phyloP scores from a whole-genome alignment of 2,888 invertebrate genomes.

The Calephelis perditalis region DNA sequence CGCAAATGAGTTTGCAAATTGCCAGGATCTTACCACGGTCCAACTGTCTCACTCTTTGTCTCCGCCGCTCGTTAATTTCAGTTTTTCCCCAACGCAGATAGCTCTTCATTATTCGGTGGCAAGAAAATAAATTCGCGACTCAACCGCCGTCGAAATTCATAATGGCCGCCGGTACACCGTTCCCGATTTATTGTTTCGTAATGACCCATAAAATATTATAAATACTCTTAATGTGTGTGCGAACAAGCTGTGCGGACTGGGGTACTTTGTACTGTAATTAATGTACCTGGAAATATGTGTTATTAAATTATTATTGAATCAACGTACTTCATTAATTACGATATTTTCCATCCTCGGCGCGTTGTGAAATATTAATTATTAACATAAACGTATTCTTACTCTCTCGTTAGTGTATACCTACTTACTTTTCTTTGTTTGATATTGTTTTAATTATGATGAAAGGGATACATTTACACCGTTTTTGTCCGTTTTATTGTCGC shows the following conservation, averaged over 20 bases:
- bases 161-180: slow-evolving; percentile 41
- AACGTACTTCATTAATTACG: neutral
- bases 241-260: slow-evolving; percentile 21
- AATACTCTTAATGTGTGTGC: slow-evolving; percentile 37
- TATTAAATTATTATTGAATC: slow-evolving; percentile 3
- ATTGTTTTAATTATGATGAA: too few relatives aligned
- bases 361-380: too few relatives aligned
- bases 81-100: slow-evolving; percentile 35
- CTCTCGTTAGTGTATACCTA: too few relatives aligned
- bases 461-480: too few relatives aligned
- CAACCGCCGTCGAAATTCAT: slow-evolving; percentile 50
- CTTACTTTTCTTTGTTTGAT: too few relatives aligned
- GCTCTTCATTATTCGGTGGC: slow-evolving; percentile 53
- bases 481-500: too few relatives aligned
- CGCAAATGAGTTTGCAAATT: slow-evolving; percentile 52
- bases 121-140: slow-evolving; percentile 49
- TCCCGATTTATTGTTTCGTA: slow-evolving; percentile 54
- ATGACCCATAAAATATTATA: slow-evolving; percentile 54
- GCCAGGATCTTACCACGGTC: slow-evolving; percentile 40
- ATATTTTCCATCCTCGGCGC: too few relatives aligned
- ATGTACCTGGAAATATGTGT: neutral
- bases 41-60: slow-evolving; percentile 50
- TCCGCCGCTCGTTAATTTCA: slow-evolving; percentile 42
- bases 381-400: too few relatives aligned
- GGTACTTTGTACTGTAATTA: slow-evolving; percentile 2